These are phyloP conservation scores for Brachyrhaphis roseni DNA, from an alignment of 2,797 vertebrate species.

Conservation along the genomic window DNA sequence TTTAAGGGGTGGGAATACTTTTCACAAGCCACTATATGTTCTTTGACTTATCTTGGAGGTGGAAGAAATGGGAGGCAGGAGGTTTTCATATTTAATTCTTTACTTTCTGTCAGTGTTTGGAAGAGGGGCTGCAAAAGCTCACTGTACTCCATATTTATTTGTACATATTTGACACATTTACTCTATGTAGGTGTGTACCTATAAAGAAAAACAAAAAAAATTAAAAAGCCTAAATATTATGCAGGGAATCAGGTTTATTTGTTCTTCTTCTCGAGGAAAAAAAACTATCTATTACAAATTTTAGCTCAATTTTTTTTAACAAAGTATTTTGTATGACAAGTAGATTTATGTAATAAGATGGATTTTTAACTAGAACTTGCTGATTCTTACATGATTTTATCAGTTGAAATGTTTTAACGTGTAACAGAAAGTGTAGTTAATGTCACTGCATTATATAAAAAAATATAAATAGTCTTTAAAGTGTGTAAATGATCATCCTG, in stretches of 20 bases:
- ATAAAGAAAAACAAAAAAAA: conserved; percentile 1
- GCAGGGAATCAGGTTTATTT: not conserved
- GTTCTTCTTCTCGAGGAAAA: not conserved
- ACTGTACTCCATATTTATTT: conserved; percentile 64
- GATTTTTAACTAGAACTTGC: not conserved
- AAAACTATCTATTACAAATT: not conserved
- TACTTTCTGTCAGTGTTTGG: not conserved
- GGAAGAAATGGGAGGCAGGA: not conserved
- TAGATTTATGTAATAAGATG: not conserved
- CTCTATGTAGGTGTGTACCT: not conserved
- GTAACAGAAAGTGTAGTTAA: not conserved
- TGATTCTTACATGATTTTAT: not conserved
- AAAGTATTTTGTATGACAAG: not conserved
- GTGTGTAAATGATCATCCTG: not conserved
- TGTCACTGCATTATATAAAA: not conserved
- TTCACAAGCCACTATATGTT: not conserved
- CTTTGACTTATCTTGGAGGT: conserved; percentile 8
- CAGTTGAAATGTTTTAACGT: not conserved
- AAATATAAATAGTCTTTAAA: not conserved
- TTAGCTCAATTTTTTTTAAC: not conserved
- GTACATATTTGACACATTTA: conserved; percentile 37
- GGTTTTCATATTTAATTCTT: not conserved
- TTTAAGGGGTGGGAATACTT: not conserved
- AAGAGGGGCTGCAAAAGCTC: conserved; percentile 8
- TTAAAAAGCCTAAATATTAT: conserved; percentile 1